Evolutionary conservation across 2,888 invertebrate genomes (phyloP), one percentile per base, ranked within the genome.

Genomic region (Agrypnus murinus): DNA sequence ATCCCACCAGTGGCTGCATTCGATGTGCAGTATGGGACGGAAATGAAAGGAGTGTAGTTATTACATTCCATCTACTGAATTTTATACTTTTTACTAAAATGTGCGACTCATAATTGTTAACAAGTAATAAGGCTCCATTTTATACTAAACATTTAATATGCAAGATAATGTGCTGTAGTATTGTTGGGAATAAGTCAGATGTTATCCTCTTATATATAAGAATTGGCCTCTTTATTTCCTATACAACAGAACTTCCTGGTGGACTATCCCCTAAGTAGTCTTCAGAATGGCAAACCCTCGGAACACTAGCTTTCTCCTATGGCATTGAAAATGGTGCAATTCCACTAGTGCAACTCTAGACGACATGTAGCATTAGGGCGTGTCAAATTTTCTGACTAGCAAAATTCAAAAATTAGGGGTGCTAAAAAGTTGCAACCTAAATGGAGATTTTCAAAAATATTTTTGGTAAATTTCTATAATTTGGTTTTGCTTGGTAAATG

Each of bases 161-260:
- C 14, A n/a, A 5, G 2, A 14, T 7, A 43, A 43, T 43, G 14
- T 43, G 43, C 14, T 43, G 14, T n/a, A 43, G 8, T 2, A 14
- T 8, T 14, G 6, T n/a, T 15, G 14, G 10, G 19, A 48, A 48
- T n/a, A n/a, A n/a, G n/a, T 75, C 72, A 58, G 74, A 43, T 53
- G 74, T 80, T 67, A 81, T 81, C 79, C n/a, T n/a, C n/a, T n/a
- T n/a, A n/a, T n/a, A n/a, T n/a, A n/a, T n/a, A n/a, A n/a, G n/a
- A n/a, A n/a, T n/a, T 78, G 81, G 4, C 78, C 80, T 69, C 66
- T 74, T 66, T 65, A 75, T 62, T 74, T 77, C 40, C 79, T 78
- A n/a, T 63, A 75, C 64, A 25, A 77, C 80, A 45, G 77, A 48
- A 60, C 77, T 78, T 36, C 80, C 81, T 68, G 73, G 55, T 17